Percentiles rank a stretch among this genome's conserved stretches.
Evolutionary conservation across 1,140 invertebrate genomes (phyloP).

Genomic region (Neuroterus valhalla): DNA sequence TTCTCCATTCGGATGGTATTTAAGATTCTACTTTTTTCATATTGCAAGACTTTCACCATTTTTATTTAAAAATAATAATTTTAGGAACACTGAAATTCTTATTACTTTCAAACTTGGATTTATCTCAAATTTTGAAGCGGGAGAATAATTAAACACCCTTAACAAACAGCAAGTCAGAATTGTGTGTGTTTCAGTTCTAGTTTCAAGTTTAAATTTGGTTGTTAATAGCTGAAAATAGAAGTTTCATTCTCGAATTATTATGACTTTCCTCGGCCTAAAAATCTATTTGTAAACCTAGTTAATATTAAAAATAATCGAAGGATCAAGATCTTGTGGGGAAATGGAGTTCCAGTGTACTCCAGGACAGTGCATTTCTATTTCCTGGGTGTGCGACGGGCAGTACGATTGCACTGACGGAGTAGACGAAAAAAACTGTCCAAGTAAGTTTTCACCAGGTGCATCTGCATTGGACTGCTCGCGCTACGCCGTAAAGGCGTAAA

Average conservation of each 20-base stretch:
- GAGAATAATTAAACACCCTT: no score
- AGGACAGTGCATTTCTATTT: conserved; percentile 69
- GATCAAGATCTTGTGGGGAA: conserved; percentile 39
- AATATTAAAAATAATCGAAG: conserved; percentile 30
- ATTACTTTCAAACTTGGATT: no score
- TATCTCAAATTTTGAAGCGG: no score
- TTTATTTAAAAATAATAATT: no score
- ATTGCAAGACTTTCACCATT: no score
- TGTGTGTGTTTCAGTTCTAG: conserved; percentile 43
- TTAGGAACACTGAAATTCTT: no score
- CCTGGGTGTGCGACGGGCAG: conserved; percentile 85
- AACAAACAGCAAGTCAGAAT: no score
- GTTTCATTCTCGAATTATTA: conserved; percentile 33
- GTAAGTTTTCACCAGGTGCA: conserved; percentile 65
- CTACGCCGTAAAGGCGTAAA: conserved; percentile 36
- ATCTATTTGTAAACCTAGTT: conserved; percentile 25
- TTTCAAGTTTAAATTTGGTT: conserved; percentile 39
- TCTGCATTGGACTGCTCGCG: conserved; percentile 29
- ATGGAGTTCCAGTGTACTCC: conserved; percentile 69
- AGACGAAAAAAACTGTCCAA: conserved; percentile 84
- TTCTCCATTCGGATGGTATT: no score
- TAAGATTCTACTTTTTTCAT: no score
- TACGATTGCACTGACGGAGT: conserved; percentile 79
- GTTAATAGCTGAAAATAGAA: conserved; percentile 36
- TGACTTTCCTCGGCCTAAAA: not conserved